Percentiles rank a stretch among this genome's conserved stretches.
phyloP scores from a whole-genome alignment of 2,888 invertebrate species.

The Drosophila engyochracea region DNA sequence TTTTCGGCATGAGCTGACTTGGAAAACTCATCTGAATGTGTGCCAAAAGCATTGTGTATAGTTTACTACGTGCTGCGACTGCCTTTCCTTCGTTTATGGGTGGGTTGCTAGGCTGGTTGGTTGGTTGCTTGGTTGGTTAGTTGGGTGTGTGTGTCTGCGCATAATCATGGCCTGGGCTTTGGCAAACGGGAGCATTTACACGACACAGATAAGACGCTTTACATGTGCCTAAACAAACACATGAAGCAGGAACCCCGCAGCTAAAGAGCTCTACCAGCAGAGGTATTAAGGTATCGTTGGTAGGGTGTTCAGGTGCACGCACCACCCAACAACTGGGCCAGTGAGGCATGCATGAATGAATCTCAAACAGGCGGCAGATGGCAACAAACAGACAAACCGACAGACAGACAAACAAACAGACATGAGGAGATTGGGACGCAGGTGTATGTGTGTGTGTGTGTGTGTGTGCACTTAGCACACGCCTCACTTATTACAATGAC shows the following conservation, averaged over 20 bases:
- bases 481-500: constrained; percentile 79
- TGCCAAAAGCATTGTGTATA: constrained; percentile 29
- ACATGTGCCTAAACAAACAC: constrained; percentile 78
- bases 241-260: neutral
- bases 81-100: neutral
- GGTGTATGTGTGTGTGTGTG: constrained; percentile 11
- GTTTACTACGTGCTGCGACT: constrained; percentile 11
- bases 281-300: neutral
- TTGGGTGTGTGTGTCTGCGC: constrained; percentile 19
- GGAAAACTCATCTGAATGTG: constrained; percentile 32
- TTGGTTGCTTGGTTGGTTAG: neutral
- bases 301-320: constrained; percentile 61
- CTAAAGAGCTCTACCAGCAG: constrained; percentile 10
- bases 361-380: constrained; percentile 53
- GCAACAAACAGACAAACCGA: constrained; percentile 12
- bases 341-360: constrained; percentile 74
- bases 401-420: constrained; percentile 1
- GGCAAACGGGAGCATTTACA: constrained; percentile 56
- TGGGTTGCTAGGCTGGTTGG: neutral
- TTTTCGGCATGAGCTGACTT: constrained; percentile 58
- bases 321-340: constrained; percentile 58
- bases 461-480: constrained; percentile 61
- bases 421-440: constrained; percentile 12
- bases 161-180: constrained; percentile 58
- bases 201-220: constrained; percentile 75